These are phyloP conservation scores for Orientallactaga bullata DNA, from an alignment of 2,113 vertebrate species.

Conservation along the genomic window DNA sequence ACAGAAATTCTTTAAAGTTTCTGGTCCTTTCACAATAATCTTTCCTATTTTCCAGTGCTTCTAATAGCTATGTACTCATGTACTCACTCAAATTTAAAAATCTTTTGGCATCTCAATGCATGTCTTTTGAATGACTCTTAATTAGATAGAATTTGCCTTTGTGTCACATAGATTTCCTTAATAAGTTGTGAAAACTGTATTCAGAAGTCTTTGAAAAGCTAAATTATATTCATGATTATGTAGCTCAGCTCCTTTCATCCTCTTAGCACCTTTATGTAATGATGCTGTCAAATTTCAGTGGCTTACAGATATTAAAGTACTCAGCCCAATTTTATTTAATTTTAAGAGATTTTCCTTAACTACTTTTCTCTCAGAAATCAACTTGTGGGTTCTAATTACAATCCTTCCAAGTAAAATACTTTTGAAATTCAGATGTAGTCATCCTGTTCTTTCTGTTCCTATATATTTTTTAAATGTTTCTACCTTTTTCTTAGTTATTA, in stretches of 20 bases:
- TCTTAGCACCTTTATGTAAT: conserved; percentile 52
- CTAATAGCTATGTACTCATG: conserved; percentile 1
- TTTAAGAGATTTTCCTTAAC: conserved; percentile 53
- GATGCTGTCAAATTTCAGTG: conserved; percentile 48
- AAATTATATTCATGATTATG: conserved; percentile 57
- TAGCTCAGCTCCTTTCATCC: neutral
- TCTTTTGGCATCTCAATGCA: conserved; percentile 34
- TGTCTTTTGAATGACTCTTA: conserved; percentile 62
- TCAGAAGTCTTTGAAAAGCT: conserved; percentile 52
- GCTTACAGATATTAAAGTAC: conserved; percentile 10
- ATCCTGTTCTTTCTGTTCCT: neutral
- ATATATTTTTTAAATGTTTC: conserved; percentile 4
- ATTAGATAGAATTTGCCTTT: conserved; percentile 53
- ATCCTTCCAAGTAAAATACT: conserved; percentile 33
- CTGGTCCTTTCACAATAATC: conserved; percentile 14
- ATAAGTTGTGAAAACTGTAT: conserved; percentile 40
- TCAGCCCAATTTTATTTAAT: conserved; percentile 49
- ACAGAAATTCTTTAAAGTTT: conserved; percentile 39
- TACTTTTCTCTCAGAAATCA: conserved; percentile 59
- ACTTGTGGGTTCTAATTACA: conserved; percentile 50
- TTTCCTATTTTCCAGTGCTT: conserved; percentile 42
- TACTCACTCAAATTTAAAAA: conserved; percentile 18
- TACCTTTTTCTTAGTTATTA: neutral
- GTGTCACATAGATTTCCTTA: conserved; percentile 48
- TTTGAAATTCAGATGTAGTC: conserved; percentile 48